Evolutionary conservation across 2,888 invertebrate genomes (phyloP), one percentile per base, ranked within the genome.

Genomic region (Lobophora halterata): DNA sequence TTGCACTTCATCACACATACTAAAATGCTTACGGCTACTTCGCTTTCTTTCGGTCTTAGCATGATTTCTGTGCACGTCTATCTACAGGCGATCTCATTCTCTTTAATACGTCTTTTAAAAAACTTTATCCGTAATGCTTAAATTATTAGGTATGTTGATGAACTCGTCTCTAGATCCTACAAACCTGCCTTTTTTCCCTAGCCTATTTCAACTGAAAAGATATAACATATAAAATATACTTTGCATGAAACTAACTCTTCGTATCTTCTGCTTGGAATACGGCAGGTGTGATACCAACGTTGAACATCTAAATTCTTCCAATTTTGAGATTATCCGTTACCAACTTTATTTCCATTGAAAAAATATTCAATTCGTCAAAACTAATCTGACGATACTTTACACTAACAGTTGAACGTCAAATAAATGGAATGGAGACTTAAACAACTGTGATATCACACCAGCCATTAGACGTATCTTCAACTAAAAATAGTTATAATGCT

Each of bases 1-100:
- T 31, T 7, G 35, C 21, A 36, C 24, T 46, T 38, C 36, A 30
- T 38, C 13, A 28, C 26, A 30, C 35, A 20, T 47, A 53, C 50
- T 30, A 40, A 45, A 56, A 46, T 33, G 72, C 70, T 69, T 66
- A 27, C 33, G 72, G 71, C 65, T 63, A 51, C 58, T 57, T 60
- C 49, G 52, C 55, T 40, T 7, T 20, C 25, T 37, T 24, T 29
- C 16, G 24, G 24, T 32, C 24, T 16, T 8, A 33, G 43, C 43
- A 43, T 43, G 37, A 26, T 26, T 8, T 39, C 6, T 24, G 11
- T 26, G 17, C 33, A 33, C 24, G 14, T 20, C 10, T n/a, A n/a
- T 7, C 21, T 33, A 34, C 33, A 30, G 25, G 6, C 37, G 40
- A 47, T 32, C 47, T 46, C 44, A 37, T 20, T n/a, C n/a, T n/a